Conservation (phyloP, 2,888 invertebrate genomes). For the Bembecia ichneumoniformis region DNA sequence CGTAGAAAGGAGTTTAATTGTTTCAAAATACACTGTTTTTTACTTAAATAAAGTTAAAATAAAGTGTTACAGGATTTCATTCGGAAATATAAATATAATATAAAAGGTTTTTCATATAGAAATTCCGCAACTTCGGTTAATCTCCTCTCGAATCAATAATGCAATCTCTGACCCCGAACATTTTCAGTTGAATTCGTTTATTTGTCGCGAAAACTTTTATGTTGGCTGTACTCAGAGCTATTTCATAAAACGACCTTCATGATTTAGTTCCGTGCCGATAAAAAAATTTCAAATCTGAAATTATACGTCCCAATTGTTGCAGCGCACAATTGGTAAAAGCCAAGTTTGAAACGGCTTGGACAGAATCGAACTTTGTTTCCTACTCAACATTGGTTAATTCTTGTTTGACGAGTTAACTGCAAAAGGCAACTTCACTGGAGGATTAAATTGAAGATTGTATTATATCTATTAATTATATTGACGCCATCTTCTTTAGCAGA, state of each 20-base stretch:
- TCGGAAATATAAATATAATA: no score
- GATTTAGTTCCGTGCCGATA: constrained; percentile 10
- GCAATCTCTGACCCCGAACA: constrained; percentile 16
- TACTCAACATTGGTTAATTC: background rate
- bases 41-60: no score
- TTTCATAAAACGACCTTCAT: constrained; percentile 16
- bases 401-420: background rate
- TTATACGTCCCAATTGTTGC: background rate
- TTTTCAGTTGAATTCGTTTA: constrained; percentile 14
- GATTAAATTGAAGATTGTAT: no score
- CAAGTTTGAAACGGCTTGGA: background rate
- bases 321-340: background rate
- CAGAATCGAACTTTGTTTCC: background rate
- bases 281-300: constrained; percentile 11
- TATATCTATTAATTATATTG: no score
- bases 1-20: no score
- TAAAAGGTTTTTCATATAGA: background rate
- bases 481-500: no score
- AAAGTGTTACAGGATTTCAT: no score
- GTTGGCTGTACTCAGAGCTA: constrained; percentile 10
- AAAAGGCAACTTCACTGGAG: no score
- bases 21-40: no score
- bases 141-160: constrained; percentile 11
- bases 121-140: background rate
- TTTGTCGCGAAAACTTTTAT: constrained; percentile 15